Conservation (phyloP, 2,113 vertebrate species). For the Elaphurus davidianus region DNA sequence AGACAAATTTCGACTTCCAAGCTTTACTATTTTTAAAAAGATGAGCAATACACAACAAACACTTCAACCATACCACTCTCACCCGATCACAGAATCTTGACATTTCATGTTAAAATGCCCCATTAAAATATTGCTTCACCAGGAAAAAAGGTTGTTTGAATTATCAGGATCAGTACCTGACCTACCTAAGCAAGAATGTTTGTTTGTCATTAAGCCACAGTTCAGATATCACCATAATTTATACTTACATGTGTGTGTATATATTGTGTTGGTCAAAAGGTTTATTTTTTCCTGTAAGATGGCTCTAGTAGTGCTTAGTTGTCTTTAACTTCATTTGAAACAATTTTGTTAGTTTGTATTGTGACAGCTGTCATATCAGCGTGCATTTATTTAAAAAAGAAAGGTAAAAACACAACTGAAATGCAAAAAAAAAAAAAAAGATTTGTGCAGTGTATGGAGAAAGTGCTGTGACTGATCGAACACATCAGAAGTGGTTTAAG, state of each 20-base stretch:
- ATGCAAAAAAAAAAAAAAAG: background rate
- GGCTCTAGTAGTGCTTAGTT: background rate
- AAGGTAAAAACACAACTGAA: background rate
- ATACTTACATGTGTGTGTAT: background rate
- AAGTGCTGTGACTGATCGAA: background rate
- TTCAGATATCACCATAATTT: constrained; percentile 20
- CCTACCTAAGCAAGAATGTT: background rate
- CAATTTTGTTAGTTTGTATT: too few species aligned
- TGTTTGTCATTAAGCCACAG: constrained; percentile 1
- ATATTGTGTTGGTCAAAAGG: background rate
- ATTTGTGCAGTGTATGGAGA: background rate
- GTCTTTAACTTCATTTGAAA: too few species aligned
- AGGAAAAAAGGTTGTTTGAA: constrained; percentile 1
- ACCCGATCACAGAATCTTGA: background rate
- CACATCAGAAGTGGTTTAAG: background rate
- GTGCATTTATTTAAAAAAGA: background rate
- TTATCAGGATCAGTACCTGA: constrained; percentile 34
- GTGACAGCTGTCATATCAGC: background rate
- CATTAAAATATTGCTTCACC: constrained; percentile 17
- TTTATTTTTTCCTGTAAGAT: background rate
- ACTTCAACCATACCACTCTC: background rate
- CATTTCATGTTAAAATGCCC: constrained; percentile 42
- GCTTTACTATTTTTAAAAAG: constrained; percentile 46
- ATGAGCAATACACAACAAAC: background rate
- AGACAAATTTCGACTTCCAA: background rate